phyloP scores from a whole-genome alignment of 2,888 invertebrate genomes.

The Thalpophila matura region DNA sequence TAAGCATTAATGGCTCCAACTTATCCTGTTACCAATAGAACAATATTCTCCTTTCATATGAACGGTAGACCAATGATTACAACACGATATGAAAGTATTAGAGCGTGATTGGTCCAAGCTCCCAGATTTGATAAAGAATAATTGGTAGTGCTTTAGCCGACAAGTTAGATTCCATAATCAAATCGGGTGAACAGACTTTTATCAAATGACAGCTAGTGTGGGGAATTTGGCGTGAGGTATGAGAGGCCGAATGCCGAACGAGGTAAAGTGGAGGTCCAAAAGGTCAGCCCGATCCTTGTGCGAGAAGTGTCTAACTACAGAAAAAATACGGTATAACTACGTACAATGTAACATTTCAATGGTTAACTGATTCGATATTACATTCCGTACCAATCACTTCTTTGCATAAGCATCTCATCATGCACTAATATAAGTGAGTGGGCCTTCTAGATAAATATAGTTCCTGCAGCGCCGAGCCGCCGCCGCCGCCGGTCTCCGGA shows the following conservation, averaged over 20 bases:
- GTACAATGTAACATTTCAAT: background rate
- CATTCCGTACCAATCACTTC: no score
- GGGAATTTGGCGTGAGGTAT: background rate
- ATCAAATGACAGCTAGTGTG: slow-evolving; percentile 33
- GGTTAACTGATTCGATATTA: no score
- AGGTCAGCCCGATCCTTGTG: background rate
- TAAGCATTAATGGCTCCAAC: slow-evolving; percentile 20
- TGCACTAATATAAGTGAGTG: background rate
- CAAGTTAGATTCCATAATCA: slow-evolving; percentile 25
- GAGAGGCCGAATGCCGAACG: background rate
- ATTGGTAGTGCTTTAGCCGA: slow-evolving; percentile 2
- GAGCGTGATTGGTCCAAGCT: background rate
- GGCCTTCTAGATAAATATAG: slow-evolving; percentile 28
- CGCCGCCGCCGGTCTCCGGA: slow-evolving; percentile 38
- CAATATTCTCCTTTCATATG: background rate
- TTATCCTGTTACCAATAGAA: slow-evolving; percentile 16
- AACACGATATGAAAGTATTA: background rate
- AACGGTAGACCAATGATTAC: background rate
- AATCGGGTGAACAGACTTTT: slow-evolving; percentile 11
- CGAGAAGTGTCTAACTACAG: background rate
- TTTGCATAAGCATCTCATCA: no score
- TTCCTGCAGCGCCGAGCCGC: background rate
- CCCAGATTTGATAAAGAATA: slow-evolving; percentile 12
- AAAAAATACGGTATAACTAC: no score
- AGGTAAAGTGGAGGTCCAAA: slow-evolving; percentile 5